These are phyloP conservation scores for Microtus oregoni DNA, from an alignment of 2,113 vertebrate genomes.

Conservation along the genomic window DNA sequence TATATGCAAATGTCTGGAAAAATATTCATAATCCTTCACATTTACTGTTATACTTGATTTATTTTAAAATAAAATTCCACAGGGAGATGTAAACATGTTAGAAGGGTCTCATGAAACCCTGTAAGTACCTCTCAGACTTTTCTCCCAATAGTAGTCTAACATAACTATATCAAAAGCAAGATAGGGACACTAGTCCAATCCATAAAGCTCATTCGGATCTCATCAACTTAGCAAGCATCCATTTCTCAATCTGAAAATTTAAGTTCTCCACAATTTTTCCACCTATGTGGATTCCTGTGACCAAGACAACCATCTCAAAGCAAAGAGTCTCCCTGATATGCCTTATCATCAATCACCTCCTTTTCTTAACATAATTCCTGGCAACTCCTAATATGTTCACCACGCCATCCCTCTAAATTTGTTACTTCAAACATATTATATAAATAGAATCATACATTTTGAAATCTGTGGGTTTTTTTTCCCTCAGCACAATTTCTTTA, in stretches of 20 bases:
- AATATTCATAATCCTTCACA: constrained; percentile 44
- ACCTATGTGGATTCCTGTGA: neutral
- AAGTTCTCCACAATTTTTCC: constrained; percentile 17
- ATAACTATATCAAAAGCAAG: constrained; percentile 14
- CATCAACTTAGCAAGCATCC: constrained; percentile 27
- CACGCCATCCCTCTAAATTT: constrained; percentile 34
- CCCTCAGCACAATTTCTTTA: constrained; percentile 46
- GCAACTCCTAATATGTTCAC: constrained; percentile 33
- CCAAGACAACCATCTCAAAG: constrained; percentile 14
- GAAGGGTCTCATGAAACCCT: neutral
- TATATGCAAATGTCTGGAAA: constrained; percentile 35
- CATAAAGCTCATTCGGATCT: constrained; percentile 41
- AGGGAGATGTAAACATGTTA: constrained; percentile 21
- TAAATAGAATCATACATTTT: constrained; percentile 52
- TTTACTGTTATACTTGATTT: constrained; percentile 41
- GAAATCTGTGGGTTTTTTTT: constrained; percentile 13
- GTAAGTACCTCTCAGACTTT: neutral
- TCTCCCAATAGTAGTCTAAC: neutral
- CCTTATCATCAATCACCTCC: constrained; percentile 3
- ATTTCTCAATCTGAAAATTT: constrained; percentile 42
- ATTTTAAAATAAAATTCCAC: constrained; percentile 55
- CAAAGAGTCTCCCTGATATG: constrained; percentile 32
- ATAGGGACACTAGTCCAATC: neutral
- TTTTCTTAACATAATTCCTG: constrained; percentile 2
- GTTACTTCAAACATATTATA: constrained; percentile 33